phyloP scores from a whole-genome alignment of 2,113 vertebrate species.

The Muntiacus reevesi region DNA sequence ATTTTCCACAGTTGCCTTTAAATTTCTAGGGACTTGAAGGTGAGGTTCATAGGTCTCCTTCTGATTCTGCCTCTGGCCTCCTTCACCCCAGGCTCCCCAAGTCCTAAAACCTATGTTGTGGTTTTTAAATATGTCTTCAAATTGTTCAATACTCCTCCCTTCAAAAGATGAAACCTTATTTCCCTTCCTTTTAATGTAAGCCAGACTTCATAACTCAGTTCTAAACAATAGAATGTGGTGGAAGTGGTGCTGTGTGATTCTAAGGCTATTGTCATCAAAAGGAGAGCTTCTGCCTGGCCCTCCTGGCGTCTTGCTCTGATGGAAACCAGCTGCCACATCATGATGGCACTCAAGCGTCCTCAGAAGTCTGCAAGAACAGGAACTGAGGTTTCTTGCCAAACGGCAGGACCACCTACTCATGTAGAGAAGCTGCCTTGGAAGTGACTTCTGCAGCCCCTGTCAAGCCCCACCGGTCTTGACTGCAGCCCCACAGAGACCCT shows the following conservation, averaged over 20 bases:
- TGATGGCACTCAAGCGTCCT: not conserved
- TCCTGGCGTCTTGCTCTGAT: not conserved
- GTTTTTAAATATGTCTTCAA: not conserved
- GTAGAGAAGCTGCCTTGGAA: not conserved
- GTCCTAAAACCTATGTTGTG: not conserved
- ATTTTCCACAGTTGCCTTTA: not conserved
- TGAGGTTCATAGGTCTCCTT: not conserved
- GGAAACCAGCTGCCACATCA: accelerated
- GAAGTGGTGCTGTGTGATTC: accelerated
- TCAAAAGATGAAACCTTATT: not conserved
- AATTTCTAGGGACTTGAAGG: not conserved
- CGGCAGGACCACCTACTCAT: not conserved
- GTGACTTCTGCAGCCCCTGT: not conserved
- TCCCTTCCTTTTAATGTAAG: not conserved
- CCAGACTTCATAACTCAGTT: not conserved
- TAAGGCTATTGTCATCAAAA: not conserved
- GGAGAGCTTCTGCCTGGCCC: not conserved
- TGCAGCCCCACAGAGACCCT: not conserved
- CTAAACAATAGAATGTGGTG: not conserved
- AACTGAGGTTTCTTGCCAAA: not conserved
- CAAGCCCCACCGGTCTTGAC: not conserved
- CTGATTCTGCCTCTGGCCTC: not conserved
- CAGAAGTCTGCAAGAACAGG: not conserved
- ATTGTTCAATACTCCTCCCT: not conserved
- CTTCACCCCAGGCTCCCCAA: not conserved